Conservation (phyloP, 2,113 vertebrate species). For the Crotophaga sulcirostris region DNA sequence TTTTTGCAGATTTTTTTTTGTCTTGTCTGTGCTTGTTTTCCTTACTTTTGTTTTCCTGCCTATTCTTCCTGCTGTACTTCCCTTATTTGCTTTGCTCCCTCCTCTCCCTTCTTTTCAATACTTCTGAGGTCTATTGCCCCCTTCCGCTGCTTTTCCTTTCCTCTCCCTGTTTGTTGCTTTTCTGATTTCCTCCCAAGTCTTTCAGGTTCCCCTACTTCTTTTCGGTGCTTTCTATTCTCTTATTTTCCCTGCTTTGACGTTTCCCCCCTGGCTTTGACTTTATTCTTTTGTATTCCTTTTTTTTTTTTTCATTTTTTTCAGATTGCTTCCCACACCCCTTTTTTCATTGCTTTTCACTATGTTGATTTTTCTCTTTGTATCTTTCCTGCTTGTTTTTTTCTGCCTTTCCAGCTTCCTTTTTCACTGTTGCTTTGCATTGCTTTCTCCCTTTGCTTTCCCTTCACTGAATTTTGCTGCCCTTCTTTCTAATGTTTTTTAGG, state of each 20-base stretch:
- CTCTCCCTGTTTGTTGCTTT: neutral
- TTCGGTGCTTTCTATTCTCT: rapidly evolving
- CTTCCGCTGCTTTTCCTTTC: neutral
- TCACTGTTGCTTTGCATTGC: neutral
- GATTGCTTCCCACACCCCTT: neutral
- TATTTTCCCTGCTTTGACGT: neutral
- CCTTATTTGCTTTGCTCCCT: neutral
- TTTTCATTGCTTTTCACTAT: neutral
- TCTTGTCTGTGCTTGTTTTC: neutral
- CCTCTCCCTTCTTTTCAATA: neutral
- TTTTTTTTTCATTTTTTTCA: neutral
- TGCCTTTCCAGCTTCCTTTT: neutral
- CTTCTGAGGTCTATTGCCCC: neutral
- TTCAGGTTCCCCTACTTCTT: neutral
- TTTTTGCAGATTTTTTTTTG: neutral
- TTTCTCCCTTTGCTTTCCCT: neutral
- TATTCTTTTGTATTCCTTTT: neutral
- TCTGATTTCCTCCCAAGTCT: neutral
- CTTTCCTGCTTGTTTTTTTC: neutral
- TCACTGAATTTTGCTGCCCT: neutral
- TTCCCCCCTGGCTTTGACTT: neutral
- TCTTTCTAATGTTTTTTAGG: neutral
- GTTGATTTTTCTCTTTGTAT: neutral
- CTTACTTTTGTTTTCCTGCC: neutral
- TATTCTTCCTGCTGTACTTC: neutral